A percentile compares a stretch with the other conserved stretches of the same genome.
phyloP scores from a whole-genome alignment of 1,140 invertebrate genomes.

The Pseudomyrmex cubaensis region DNA sequence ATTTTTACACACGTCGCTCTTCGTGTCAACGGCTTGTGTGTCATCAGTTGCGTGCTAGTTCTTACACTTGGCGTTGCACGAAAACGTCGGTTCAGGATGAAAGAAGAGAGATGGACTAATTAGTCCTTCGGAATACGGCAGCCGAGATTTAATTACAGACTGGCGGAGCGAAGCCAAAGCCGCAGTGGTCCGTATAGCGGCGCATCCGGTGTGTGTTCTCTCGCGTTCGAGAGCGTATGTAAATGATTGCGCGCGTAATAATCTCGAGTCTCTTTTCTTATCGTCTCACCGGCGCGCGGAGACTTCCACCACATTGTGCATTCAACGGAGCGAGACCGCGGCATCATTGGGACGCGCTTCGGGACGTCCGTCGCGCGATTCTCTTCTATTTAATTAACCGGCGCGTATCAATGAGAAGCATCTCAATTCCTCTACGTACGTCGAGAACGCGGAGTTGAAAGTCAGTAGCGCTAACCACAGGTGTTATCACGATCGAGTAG shows the following conservation, averaged over 20 bases:
- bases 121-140: conserved; percentile 48
- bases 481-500: conserved; percentile 63
- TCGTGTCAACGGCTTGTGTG: conserved; percentile 14
- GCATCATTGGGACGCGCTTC: conserved; percentile 44
- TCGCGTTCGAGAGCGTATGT: conserved; percentile 45
- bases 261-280: conserved; percentile 18
- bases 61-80: conserved; percentile 21
- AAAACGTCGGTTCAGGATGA: conserved; percentile 11
- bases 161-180: conserved; percentile 7
- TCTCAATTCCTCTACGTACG: conserved; percentile 50
- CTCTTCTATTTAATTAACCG: conserved; percentile 68
- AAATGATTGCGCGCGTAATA: conserved; percentile 30
- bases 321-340: conserved; percentile 16
- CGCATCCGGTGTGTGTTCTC: conserved; percentile 16
- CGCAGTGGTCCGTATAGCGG: conserved; percentile 23
- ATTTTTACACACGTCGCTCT: neutral
- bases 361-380: conserved; percentile 36
- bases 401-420: conserved; percentile 54
- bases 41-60: conserved; percentile 29
- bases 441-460: conserved; percentile 16
- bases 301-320: conserved; percentile 15
- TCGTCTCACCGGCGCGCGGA: conserved; percentile 20
- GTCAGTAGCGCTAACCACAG: conserved; percentile 41
- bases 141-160: conserved; percentile 62
- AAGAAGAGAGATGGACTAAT: conserved; percentile 56